Evolutionary conservation across 2,113 vertebrate species (phyloP).

Genomic region (Cygnus atratus): DNA sequence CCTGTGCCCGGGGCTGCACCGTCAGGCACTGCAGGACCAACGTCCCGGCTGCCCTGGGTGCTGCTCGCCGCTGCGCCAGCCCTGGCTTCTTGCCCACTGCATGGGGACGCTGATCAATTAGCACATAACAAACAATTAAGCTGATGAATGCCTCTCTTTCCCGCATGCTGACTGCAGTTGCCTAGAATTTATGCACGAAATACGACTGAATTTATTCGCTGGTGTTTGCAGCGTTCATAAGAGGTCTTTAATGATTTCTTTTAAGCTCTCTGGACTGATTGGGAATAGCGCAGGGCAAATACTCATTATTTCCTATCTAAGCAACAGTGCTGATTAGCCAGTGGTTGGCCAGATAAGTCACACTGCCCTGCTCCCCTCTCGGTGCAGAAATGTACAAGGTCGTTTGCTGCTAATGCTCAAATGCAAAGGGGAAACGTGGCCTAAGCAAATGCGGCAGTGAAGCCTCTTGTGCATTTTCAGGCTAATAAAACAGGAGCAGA

Average conservation of each 20-base stretch:
- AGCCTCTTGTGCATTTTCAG: neutral
- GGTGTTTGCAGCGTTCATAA: conserved; percentile 5
- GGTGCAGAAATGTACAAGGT: conserved; percentile 31
- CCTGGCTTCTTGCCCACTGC: neutral
- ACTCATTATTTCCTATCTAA: conserved; percentile 57
- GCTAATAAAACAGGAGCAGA: neutral
- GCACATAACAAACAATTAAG: conserved; percentile 24
- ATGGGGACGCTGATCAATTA: conserved; percentile 14
- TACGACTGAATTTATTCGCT: conserved; percentile 28
- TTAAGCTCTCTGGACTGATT: conserved; percentile 42
- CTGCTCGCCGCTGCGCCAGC: neutral
- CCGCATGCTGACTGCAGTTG: neutral
- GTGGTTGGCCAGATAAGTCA: conserved; percentile 57
- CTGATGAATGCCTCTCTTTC: conserved; percentile 34
- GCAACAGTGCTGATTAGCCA: conserved; percentile 20
- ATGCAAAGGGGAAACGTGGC: neutral
- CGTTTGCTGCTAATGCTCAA: conserved; percentile 5
- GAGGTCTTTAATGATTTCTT: conserved; percentile 58
- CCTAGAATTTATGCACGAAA: conserved; percentile 37
- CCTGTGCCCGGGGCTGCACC: neutral
- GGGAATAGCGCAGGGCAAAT: conserved; percentile 29
- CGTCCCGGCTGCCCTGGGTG: neutral
- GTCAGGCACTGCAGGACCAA: fast-evolving
- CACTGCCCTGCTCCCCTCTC: neutral
- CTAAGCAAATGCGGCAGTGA: neutral